Percentiles rank a stretch among this genome's conserved stretches.
Conservation (phyloP, 2,797 vertebrate genomes). For the Cebuella pygmaea region DNA sequence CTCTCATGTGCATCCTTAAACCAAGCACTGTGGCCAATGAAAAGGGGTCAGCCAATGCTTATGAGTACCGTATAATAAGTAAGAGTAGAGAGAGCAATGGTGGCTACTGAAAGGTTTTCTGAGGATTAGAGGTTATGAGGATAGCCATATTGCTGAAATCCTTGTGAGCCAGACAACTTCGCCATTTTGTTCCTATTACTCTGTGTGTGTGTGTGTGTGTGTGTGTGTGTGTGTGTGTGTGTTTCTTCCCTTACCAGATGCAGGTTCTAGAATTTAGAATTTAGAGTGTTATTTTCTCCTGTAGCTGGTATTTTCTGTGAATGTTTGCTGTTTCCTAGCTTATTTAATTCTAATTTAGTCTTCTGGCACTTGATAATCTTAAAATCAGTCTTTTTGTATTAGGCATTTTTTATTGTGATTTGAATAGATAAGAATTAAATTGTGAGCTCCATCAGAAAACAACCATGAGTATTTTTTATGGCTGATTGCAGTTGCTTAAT, state of each 20-base stretch:
- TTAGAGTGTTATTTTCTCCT: neutral
- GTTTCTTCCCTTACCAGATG: neutral
- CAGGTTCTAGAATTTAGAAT: neutral
- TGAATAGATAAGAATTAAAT: neutral
- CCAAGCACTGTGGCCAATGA: neutral
- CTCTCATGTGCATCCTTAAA: neutral
- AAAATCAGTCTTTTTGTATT: neutral
- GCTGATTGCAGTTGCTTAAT: neutral
- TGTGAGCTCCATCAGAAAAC: neutral
- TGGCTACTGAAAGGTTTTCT: rapidly evolving
- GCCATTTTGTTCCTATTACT: neutral
- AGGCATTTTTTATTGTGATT: neutral
- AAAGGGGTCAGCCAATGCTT: neutral
- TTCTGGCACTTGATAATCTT: neutral
- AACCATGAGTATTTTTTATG: neutral
- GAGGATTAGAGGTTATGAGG: no score
- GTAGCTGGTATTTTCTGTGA: neutral
- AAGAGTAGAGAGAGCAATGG: neutral
- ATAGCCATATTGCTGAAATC: neutral
- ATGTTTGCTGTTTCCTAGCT: neutral
- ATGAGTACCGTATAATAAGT: no score
- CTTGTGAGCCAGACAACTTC: neutral
- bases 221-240: neutral
- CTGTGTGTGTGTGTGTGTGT: rapidly evolving
- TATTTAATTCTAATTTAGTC: neutral